Percentiles rank a stretch among this genome's conserved stretches.
These are phyloP conservation scores for Coremacera marginata DNA, from an alignment of 2,888 invertebrate species.

Conservation along the genomic window DNA sequence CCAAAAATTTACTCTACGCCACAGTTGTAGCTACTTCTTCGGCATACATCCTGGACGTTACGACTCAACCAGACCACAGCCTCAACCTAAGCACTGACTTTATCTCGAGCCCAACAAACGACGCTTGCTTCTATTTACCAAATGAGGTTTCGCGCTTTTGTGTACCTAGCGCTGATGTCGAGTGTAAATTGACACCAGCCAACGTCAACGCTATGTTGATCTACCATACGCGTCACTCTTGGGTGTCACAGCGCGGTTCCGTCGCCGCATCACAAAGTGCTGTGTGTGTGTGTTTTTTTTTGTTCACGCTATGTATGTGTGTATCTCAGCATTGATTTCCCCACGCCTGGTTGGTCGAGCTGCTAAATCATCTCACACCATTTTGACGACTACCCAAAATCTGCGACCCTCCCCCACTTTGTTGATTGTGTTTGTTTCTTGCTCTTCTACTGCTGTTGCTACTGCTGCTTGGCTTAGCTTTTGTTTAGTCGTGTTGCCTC, in stretches of 20 bases:
- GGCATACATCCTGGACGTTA: background rate
- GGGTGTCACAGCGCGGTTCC: conserved; percentile 21
- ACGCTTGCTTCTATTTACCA: conserved; percentile 20
- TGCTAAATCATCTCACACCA: conserved; percentile 53
- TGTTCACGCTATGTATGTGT: conserved; percentile 13
- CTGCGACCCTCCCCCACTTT: background rate
- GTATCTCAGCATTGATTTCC: conserved; percentile 30
- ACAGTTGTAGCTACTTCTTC: background rate
- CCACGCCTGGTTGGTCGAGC: conserved; percentile 50
- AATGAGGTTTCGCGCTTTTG: conserved; percentile 24
- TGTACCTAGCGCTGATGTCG: background rate
- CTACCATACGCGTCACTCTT: background rate
- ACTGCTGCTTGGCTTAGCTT: conserved; percentile 7
- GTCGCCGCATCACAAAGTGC: background rate
- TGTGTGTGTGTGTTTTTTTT: background rate
- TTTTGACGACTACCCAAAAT: conserved; percentile 44
- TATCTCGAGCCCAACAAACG: background rate
- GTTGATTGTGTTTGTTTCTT: conserved; percentile 9
- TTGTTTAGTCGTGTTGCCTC: conserved; percentile 24
- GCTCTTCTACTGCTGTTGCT: background rate
- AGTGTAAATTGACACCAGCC: conserved; percentile 25
- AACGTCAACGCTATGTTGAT: background rate
- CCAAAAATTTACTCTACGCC: background rate
- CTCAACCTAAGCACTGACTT: background rate
- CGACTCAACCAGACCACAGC: too few relatives aligned